phyloP scores from a whole-genome alignment of 1,140 invertebrate species.

The Aphelinus certus region DNA sequence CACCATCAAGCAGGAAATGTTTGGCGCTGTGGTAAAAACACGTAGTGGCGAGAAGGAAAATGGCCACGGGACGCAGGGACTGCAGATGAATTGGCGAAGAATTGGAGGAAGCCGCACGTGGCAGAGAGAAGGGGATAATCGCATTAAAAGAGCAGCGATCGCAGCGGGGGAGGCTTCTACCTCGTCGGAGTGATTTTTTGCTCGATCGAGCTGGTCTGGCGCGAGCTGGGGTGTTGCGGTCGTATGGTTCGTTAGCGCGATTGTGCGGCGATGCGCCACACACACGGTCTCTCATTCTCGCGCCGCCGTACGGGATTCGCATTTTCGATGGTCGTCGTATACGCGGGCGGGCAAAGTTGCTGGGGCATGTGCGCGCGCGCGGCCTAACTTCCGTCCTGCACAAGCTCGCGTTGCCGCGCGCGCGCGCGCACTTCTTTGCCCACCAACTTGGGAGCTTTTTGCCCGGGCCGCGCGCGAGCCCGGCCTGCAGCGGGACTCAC shows the following conservation, averaged over 20 bases:
- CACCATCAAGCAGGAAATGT: too few relatives aligned
- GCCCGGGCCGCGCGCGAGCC: neutral
- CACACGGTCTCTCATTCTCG: constrained; percentile 2
- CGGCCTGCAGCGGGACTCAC: constrained; percentile 43
- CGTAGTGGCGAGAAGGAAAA: too few relatives aligned
- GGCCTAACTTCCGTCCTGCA: constrained; percentile 28
- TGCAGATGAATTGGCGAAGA: too few relatives aligned
- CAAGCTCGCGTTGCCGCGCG: neutral
- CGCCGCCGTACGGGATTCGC: constrained; percentile 14
- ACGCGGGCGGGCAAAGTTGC: too few relatives aligned
- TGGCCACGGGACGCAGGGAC: too few relatives aligned
- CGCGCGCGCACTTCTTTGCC: neutral
- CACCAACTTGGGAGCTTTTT: constrained; percentile 33
- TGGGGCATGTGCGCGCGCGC: neutral
- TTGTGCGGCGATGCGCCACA: constrained; percentile 5
- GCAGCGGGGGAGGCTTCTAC: too few relatives aligned
- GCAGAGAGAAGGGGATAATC: too few relatives aligned
- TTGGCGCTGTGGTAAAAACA: too few relatives aligned
- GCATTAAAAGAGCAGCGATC: too few relatives aligned
- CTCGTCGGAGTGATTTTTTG: too few relatives aligned
- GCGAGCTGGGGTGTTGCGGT: neutral
- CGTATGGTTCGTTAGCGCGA: constrained; percentile 29
- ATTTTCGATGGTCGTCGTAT: neutral
- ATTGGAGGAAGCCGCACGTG: too few relatives aligned
- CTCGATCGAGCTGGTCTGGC: too few relatives aligned